Base-by-base conservation (phyloP, 2,888 invertebrate genomes). In the Hemistola chrysoprasaria region DNA sequence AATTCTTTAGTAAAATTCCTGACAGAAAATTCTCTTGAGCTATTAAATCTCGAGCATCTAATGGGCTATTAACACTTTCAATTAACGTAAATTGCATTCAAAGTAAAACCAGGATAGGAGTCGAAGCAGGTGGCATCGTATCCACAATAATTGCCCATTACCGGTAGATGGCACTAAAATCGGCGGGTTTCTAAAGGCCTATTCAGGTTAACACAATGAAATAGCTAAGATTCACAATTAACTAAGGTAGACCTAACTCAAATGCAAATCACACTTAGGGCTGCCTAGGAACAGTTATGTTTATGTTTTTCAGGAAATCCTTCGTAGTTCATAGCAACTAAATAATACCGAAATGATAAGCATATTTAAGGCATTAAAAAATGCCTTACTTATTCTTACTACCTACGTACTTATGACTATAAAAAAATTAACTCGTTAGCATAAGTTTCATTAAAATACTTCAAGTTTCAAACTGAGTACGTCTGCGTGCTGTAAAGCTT, bases 201-300 rank as follows among this genome's bases (percentile, higher is more conserved):
- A 78, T 83, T 79, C 74, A 76, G 61, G 59, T 58, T 58, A 66
- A 70, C 65, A 85, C 81, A 86, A 85, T 84, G 78, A 83, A 84
- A 86, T 85, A 67, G 78, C 76, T 59, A 62, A 73, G 71, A 84
- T 83, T 70, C 68, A 83, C 80, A 84, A 85, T 87, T 85, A 86
- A 71, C 76, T 64, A 62, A 69, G 62, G 64, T 60, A 53, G 62
- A 71, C 81, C 81, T 78, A 72, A 81, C 69, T 83, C 75, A 75
- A 79, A 86, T 87, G 86, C 85, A 85, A 86, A 86, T 86, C 38
- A 34, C 38, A 27, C 1, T n/a, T 39, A 44, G 43, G 43, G 43
- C 11, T 44, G 21, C 21, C 34, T 6, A 7, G n/a, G 16, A 16
- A 2, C 4, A 16, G 2, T 16, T 16, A 16, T n/a, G n/a, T n/a